Base-by-base conservation (phyloP, 2,113 vertebrate species). In the Cervus canadensis region DNA sequence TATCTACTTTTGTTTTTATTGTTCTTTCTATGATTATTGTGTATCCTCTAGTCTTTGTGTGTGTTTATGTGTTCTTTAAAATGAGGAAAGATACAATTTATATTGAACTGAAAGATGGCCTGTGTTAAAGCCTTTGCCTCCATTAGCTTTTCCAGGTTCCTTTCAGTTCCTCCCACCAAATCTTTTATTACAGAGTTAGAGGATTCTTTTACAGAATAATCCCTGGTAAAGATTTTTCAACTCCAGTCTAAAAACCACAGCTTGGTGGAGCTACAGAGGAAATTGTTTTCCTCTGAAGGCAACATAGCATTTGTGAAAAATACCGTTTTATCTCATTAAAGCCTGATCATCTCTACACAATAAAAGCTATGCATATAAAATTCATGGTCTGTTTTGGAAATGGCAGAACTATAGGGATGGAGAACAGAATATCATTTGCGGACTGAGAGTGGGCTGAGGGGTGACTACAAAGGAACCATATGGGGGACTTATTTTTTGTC, bases 291-390 rank as follows among this genome's bases (percentile, higher is more conserved):
- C 71, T 97, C 59, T 28, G 45, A 81, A 94, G 71, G 23, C 60
- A 92, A 30, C 19, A 62, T 62, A 89, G 50, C 81, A 88, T 36
- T 91, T 96, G 36, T 95, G 87, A 62, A 79, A 97, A 79, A 62
- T 85, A 92, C 5, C 87, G 23, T 87, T 97, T 98, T 91, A 96
- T 97, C 60, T 91, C 81, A 91, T 56, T 89, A 95, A 97, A 96
- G 64, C 67, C 26, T 78, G 48, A 62, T 91, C 45, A 89, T 89
- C 14, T 62, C 16, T 78, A n/a, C 9, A 3, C 52, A 48, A 64
- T 95, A 76, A 94, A 97, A 97, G 17, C 11, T 36, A 11, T 33
- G 5, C 54, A 85, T 86, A 95, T 97, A 97, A 89, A 96, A 92
- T 87, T 86, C 48, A 86, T 71, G 1, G 16, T 50, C 10, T 91